Evolutionary conservation across 2,888 invertebrate genomes (phyloP), one percentile per base, ranked within the genome.

Genomic region (Heteropelma amictum): DNA sequence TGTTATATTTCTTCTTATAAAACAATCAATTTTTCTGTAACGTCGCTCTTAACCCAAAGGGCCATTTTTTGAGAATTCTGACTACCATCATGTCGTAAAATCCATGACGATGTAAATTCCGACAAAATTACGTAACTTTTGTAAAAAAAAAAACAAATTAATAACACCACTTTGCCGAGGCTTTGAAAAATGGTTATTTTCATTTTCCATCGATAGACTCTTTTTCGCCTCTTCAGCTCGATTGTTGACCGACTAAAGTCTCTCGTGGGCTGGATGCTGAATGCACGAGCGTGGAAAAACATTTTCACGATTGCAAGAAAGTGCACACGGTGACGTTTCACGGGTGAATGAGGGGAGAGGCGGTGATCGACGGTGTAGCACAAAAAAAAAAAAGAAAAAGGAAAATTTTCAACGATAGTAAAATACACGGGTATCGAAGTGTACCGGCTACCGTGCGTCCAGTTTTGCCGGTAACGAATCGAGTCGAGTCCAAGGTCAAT

Each of bases 401-500:
- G n/a, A n/a, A n/a, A n/a, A n/a, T n/a, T n/a, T n/a, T n/a, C n/a
- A n/a, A n/a, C n/a, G 40, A 68, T 23, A 56, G 47, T 63, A 17
- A 14, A 40, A 8, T 51, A 64, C 17, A 26, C 45, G 23, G 7
- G 23, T 58, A 40, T 49, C 21, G 17, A 14, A 53, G 14, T 56
- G 33, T 61, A 40, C 19, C 61, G 21, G 51, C 77, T 67, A 72
- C 74, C 54, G 72, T 54, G 23, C 53, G 60, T 60, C 68, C 68
- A n/a, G n/a, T n/a, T 58, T 76, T 63, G 63, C 67, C 70, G 60
- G 71, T 56, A 71, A 77, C 71, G 64, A 78, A 74, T 76, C 60
- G 71, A 74, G 77, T 65, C 73, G 51, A 75, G 77, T 81, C 80
- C 81, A 82, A 83, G 82, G 83, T 83, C 82, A 80, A 77, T 77